Conservation (phyloP, 2,888 invertebrate species). For the Parnassius mnemosyne region DNA sequence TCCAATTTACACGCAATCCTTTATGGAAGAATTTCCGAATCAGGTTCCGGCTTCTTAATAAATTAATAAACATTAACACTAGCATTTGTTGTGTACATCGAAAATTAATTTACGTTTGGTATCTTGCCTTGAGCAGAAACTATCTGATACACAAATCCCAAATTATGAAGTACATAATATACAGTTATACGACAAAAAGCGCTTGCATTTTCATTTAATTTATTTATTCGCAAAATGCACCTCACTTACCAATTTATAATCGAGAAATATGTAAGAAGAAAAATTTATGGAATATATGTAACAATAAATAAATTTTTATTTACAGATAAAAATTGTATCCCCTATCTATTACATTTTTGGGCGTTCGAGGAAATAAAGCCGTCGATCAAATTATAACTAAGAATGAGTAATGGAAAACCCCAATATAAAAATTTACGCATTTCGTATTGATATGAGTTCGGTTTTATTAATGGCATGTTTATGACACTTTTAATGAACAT, state of each 20-base stretch:
- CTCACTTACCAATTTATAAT: slow-evolving; percentile 74
- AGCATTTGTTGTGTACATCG: slow-evolving; percentile 48
- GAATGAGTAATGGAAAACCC: slow-evolving; percentile 31
- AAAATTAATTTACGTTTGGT: slow-evolving; percentile 44
- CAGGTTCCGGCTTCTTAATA: slow-evolving; percentile 42
- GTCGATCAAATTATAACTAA: slow-evolving; percentile 44
- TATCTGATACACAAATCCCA: slow-evolving; percentile 30
- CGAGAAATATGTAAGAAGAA: slow-evolving; percentile 76
- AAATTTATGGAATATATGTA: slow-evolving; percentile 74
- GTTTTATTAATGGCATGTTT: slow-evolving; percentile 21
- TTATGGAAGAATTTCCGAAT: slow-evolving; percentile 49
- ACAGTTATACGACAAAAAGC: slow-evolving; percentile 67
- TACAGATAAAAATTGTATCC: slow-evolving; percentile 74
- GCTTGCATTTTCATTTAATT: slow-evolving; percentile 63
- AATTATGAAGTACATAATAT: slow-evolving; percentile 53
- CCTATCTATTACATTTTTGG: slow-evolving; percentile 71
- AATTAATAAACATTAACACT: slow-evolving; percentile 39
- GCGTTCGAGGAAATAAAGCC: slow-evolving; percentile 51
- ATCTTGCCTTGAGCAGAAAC: slow-evolving; percentile 31
- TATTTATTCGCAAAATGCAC: slow-evolving; percentile 67
- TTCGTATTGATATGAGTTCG: slow-evolving; percentile 26
- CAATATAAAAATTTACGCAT: slow-evolving; percentile 28
- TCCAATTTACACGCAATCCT: slow-evolving; percentile 70
- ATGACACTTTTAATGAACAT: slow-evolving; percentile 3
- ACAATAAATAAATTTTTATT: slow-evolving; percentile 80